Evolutionary conservation across 2,888 invertebrate genomes (phyloP).

Genomic region (Lasioglossum leucozonium): DNA sequence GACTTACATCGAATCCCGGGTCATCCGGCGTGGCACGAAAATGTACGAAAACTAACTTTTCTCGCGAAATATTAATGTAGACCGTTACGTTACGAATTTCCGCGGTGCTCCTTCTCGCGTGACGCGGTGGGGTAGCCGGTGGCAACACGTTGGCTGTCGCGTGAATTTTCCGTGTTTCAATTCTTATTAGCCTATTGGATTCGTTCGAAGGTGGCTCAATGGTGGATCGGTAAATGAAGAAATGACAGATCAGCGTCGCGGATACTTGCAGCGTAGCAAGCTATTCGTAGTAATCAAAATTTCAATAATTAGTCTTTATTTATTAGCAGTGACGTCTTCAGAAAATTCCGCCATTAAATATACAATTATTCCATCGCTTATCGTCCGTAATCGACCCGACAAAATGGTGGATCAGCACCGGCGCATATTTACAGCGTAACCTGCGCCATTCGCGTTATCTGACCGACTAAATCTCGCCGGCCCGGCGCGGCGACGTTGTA

Average conservation of each 20-base stretch:
- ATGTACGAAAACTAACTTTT: not conserved
- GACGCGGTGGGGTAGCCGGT: not conserved
- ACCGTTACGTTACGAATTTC: not conserved
- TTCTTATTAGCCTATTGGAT: no score
- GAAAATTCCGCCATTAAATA: not conserved
- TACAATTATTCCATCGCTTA: not conserved
- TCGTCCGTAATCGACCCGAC: not conserved
- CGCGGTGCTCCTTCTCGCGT: not conserved
- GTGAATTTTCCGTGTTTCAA: no score
- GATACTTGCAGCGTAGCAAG: no score
- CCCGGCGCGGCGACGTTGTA: no score
- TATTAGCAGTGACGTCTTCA: not conserved
- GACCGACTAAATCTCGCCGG: not conserved
- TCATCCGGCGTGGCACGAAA: not conserved
- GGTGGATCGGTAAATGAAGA: not conserved
- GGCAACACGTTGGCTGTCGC: no score
- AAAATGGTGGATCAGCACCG: conserved; percentile 1
- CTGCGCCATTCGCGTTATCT: not conserved
- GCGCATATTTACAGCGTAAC: conserved; percentile 4
- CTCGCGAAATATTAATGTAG: not conserved
- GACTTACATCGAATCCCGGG: not conserved
- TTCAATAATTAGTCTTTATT: not conserved
- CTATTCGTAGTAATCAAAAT: not conserved
- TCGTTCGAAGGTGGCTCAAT: not conserved
- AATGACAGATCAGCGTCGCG: no score